Percentiles rank a stretch among this genome's conserved stretches.
Evolutionary conservation across 2,888 invertebrate species (phyloP).

Genomic region (Schrankia costaestrigalis): DNA sequence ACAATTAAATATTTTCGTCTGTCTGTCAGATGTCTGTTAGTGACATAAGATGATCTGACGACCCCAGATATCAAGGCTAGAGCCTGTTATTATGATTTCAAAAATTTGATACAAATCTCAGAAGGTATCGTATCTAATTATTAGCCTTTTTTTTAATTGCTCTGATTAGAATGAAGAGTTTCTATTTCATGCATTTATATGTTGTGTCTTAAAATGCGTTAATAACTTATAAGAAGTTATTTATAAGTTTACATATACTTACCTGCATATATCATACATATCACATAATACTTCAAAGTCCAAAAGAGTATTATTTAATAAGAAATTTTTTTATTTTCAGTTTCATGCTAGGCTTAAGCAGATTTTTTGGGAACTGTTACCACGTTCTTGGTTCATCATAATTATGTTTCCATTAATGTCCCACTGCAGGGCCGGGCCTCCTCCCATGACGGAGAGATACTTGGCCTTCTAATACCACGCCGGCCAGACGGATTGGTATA

Average conservation of each 20-base stretch:
- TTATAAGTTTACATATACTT: background rate
- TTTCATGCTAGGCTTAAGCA: no score
- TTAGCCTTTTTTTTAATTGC: conserved; percentile 34
- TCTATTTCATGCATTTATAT: background rate
- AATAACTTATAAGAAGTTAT: background rate
- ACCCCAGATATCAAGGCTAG: conserved; percentile 36
- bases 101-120: conserved; percentile 24
- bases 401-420: no score
- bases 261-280: background rate
- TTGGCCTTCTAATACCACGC: no score
- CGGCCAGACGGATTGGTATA: no score
- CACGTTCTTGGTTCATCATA: no score
- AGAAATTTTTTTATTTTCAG: no score
- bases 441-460: no score
- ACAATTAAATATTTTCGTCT: conserved; percentile 66
- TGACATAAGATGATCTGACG: conserved; percentile 64
- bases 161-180: conserved; percentile 12
- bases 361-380: no score
- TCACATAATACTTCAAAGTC: no score
- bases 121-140: conserved; percentile 43
- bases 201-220: background rate
- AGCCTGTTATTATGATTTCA: conserved; percentile 61
- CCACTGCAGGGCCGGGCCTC: no score
- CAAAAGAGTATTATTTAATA: no score
- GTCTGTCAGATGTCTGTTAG: conserved; percentile 72